These are phyloP conservation scores for Falco concolor DNA, from an alignment of 2,797 vertebrate genomes.

Conservation along the genomic window DNA sequence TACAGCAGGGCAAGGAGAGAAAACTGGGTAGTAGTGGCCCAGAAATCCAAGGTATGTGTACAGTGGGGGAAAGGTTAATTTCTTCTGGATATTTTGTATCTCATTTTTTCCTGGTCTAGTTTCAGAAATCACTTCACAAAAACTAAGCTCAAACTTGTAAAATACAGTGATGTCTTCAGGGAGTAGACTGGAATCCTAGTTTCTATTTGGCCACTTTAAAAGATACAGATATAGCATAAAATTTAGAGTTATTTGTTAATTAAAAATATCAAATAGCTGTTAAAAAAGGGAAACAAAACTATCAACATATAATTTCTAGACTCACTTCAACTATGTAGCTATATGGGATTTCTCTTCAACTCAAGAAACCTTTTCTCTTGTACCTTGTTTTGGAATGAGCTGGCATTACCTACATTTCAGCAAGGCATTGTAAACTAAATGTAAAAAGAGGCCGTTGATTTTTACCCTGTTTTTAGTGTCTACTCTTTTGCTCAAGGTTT, in stretches of 20 bases:
- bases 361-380: neutral
- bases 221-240: neutral
- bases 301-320: neutral
- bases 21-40: neutral
- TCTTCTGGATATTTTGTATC: neutral
- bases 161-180: neutral
- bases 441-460: neutral
- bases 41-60: neutral
- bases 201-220: neutral
- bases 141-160: neutral
- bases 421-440: neutral
- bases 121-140: neutral
- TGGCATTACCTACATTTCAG: neutral
- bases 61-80: neutral
- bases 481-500: neutral
- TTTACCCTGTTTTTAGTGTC: neutral
- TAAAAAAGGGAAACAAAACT: neutral
- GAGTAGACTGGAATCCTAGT: neutral
- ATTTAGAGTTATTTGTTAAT: neutral
- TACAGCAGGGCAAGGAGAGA: slow-evolving; percentile 7
- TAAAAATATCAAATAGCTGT: neutral
- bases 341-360: neutral
- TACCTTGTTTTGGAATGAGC: neutral
- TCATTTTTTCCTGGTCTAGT: neutral
- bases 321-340: neutral